Evolutionary conservation across 2,888 invertebrate genomes (phyloP).

Genomic region (Spodoptera exigua): DNA sequence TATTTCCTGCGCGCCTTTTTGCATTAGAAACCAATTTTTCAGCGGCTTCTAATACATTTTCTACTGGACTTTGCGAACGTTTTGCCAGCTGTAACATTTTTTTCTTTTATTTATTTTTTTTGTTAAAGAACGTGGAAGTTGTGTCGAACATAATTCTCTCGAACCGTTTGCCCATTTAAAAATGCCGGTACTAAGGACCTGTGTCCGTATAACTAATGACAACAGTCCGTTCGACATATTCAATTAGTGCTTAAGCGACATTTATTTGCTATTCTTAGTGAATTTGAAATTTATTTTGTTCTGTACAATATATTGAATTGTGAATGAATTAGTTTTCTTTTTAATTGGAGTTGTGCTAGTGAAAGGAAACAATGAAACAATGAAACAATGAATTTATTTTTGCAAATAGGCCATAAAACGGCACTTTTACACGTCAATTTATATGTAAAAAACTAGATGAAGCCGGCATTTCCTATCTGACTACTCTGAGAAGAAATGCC

Average conservation of each 20-base stretch:
- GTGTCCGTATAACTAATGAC: slow-evolving; percentile 38
- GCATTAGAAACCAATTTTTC: neutral
- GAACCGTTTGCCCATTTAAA: slow-evolving; percentile 40
- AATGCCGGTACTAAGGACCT: slow-evolving; percentile 36
- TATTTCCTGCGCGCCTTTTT: too few species aligned
- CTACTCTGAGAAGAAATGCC: too few species aligned
- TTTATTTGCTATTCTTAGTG: slow-evolving; percentile 43
- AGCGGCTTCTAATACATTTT: slow-evolving; percentile 2
- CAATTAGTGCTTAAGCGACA: slow-evolving; percentile 45
- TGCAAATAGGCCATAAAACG: too few species aligned
- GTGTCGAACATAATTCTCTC: slow-evolving; percentile 31
- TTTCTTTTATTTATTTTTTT: slow-evolving; percentile 28
- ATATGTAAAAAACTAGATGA: too few species aligned
- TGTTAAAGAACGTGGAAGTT: slow-evolving; percentile 38
- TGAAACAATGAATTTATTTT: too few species aligned
- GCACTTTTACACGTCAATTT: too few species aligned
- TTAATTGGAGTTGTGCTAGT: too few species aligned
- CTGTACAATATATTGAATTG: slow-evolving; percentile 26
- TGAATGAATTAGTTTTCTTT: neutral
- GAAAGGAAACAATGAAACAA: too few species aligned
- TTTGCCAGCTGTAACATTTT: slow-evolving; percentile 34
- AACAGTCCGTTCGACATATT: slow-evolving; percentile 35
- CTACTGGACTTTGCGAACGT: slow-evolving; percentile 1
- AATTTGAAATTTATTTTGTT: slow-evolving; percentile 38
- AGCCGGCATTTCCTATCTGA: too few species aligned